Conservation (phyloP, 2,888 invertebrate species). For the Clostera curtula region DNA sequence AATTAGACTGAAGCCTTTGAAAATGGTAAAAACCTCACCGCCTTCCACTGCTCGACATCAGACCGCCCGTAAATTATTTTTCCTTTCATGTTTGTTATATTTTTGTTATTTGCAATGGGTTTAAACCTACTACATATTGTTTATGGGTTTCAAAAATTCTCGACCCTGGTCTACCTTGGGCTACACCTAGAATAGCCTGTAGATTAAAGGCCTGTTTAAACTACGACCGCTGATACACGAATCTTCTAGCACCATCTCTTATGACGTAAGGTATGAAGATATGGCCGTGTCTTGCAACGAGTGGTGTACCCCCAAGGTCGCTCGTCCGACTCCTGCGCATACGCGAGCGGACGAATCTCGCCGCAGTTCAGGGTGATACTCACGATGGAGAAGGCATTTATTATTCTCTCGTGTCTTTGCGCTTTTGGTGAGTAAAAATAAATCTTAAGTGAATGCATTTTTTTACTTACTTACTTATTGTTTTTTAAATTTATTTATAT, state of each 20-base stretch:
- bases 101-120: too few relatives aligned
- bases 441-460: not conserved
- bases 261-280: conserved; percentile 43
- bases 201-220: too few relatives aligned
- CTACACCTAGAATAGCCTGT: too few relatives aligned
- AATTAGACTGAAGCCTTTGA: too few relatives aligned
- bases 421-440: conserved; percentile 48
- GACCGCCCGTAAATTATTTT: too few relatives aligned
- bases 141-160: too few relatives aligned
- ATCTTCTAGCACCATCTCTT: conserved; percentile 9
- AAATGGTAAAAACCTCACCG: too few relatives aligned
- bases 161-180: too few relatives aligned
- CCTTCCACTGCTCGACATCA: too few relatives aligned
- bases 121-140: too few relatives aligned
- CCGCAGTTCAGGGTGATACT: conserved; percentile 33
- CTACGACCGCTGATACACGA: too few relatives aligned
- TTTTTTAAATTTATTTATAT: not conserved
- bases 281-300: conserved; percentile 46
- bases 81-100: too few relatives aligned
- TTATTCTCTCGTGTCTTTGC: conserved; percentile 50
- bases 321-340: conserved; percentile 25
- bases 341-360: conserved; percentile 47
- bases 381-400: conserved; percentile 50
- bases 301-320: conserved; percentile 58
- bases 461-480: not conserved